Conservation (phyloP, 2,888 invertebrate genomes). For the Drosophila nr. perissopoda region DNA sequence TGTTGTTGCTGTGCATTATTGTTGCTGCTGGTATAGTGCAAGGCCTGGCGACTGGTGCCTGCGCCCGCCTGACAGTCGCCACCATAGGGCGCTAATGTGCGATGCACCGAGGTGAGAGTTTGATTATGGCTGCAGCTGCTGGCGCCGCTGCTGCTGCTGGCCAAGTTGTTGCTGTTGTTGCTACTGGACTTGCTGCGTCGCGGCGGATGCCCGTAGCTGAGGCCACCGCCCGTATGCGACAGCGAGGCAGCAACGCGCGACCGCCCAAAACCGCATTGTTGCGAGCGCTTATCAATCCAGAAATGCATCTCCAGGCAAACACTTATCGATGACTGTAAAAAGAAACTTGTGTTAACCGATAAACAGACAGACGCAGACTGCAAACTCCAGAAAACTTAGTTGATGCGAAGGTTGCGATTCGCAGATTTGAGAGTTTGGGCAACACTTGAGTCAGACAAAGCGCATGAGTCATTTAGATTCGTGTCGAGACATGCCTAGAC, state of each 20-base stretch:
- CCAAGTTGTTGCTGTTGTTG: slow-evolving; percentile 50
- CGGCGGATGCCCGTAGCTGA: slow-evolving; percentile 85
- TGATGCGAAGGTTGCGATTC: slow-evolving; percentile 31
- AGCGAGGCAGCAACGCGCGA: slow-evolving; percentile 89
- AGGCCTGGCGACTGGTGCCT: slow-evolving; percentile 68
- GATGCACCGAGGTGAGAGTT: slow-evolving; percentile 58
- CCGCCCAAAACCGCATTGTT: slow-evolving; percentile 91
- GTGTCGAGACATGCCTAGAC: slow-evolving; percentile 65
- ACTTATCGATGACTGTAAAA: slow-evolving; percentile 48
- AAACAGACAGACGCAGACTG: slow-evolving; percentile 19
- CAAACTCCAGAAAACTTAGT: slow-evolving; percentile 55
- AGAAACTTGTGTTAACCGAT: slow-evolving; percentile 31
- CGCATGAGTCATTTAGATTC: slow-evolving; percentile 69
- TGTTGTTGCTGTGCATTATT: slow-evolving; percentile 53
- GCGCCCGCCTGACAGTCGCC: slow-evolving; percentile 46
- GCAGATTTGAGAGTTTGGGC: slow-evolving; percentile 15
- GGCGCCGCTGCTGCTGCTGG: slow-evolving; percentile 31
- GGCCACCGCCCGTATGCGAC: slow-evolving; percentile 86
- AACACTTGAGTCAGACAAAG: slow-evolving; percentile 65
- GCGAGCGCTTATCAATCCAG: slow-evolving; percentile 94
- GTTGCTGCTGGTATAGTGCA: slow-evolving; percentile 53
- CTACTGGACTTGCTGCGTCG: slow-evolving; percentile 86
- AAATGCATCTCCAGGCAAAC: slow-evolving; percentile 89
- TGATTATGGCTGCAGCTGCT: slow-evolving; percentile 43
- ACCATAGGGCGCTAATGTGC: slow-evolving; percentile 56